Conservation (phyloP, 2,113 vertebrate genomes). For the Carlito syrichta region DNA sequence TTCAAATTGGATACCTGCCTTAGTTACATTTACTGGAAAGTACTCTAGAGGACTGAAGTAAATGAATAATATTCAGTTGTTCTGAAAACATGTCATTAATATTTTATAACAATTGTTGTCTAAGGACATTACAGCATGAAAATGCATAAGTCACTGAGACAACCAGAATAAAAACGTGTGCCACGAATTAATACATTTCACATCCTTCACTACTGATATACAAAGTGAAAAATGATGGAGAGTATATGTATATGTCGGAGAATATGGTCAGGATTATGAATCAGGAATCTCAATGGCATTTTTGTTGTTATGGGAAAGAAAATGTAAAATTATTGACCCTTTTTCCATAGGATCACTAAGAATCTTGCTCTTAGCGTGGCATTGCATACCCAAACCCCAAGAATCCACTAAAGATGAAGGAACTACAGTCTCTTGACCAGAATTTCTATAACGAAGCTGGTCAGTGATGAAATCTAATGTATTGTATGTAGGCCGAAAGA, state of each 20-base stretch:
- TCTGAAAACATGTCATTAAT: conserved; percentile 55
- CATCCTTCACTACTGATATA: neutral
- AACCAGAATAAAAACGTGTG: neutral
- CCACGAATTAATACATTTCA: neutral
- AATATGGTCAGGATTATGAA: neutral
- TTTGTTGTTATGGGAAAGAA: neutral
- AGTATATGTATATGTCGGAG: neutral
- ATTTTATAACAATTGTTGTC: conserved; percentile 62
- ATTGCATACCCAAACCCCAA: neutral
- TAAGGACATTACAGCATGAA: neutral
- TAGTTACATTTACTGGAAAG: neutral
- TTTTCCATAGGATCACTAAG: neutral
- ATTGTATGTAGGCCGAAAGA: neutral
- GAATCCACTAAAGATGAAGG: neutral
- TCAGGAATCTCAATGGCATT: neutral
- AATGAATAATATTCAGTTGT: neutral
- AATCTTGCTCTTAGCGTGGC: too few species aligned
- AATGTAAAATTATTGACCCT: neutral
- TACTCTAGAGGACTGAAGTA: conserved; percentile 27
- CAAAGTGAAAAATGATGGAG: neutral
- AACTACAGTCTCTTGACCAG: neutral
- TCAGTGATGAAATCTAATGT: neutral
- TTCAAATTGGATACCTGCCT: conserved; percentile 49
- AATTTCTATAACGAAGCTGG: neutral
- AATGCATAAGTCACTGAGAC: neutral